Conservation (phyloP, 92 coral and sea anemone species). For the Epizoanthus ramosus region DNA sequence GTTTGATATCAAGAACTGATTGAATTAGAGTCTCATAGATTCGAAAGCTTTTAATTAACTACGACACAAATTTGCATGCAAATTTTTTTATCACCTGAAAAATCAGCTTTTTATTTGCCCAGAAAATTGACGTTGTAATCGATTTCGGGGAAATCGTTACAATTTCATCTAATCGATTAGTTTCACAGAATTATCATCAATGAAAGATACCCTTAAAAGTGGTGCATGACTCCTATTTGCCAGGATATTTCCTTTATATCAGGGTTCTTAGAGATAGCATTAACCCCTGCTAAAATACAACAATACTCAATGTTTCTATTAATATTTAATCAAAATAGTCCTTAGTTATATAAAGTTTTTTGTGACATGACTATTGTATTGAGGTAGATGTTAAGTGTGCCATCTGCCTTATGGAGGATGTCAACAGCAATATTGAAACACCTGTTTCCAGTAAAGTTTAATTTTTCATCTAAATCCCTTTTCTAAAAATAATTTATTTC, state of each 20-base stretch:
- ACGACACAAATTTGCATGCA: slow-evolving; percentile 78
- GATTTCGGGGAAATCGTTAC: slow-evolving; percentile 33
- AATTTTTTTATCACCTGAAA: slow-evolving; percentile 63
- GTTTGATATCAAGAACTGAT: slow-evolving; percentile 62
- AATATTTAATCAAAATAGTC: slow-evolving; percentile 45
- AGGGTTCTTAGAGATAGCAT: slow-evolving; percentile 44
- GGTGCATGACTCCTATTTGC: slow-evolving; percentile 29
- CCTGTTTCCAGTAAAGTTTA: slow-evolving; percentile 23
- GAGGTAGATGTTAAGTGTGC: slow-evolving; percentile 26
- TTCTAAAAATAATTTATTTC: slow-evolving; percentile 1
- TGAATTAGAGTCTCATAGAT: slow-evolving; percentile 70
- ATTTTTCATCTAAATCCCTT: slow-evolving; percentile 22
- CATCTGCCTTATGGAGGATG: slow-evolving; percentile 30
- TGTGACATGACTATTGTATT: slow-evolving; percentile 42
- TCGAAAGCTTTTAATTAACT: slow-evolving; percentile 75
- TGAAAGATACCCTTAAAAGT: slow-evolving; percentile 19
- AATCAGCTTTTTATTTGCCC: slow-evolving; percentile 44
- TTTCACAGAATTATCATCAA: slow-evolving; percentile 14
- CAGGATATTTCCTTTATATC: slow-evolving; percentile 41
- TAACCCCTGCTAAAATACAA: slow-evolving; percentile 42
- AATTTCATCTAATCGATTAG: slow-evolving; percentile 33
- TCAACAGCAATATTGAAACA: slow-evolving; percentile 41
- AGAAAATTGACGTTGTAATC: slow-evolving; percentile 40
- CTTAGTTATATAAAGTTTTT: slow-evolving; percentile 36
- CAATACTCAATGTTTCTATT: slow-evolving; percentile 31